These are phyloP conservation scores for Indicator indicator DNA, from an alignment of 2,113 vertebrate genomes.

Conservation along the genomic window DNA sequence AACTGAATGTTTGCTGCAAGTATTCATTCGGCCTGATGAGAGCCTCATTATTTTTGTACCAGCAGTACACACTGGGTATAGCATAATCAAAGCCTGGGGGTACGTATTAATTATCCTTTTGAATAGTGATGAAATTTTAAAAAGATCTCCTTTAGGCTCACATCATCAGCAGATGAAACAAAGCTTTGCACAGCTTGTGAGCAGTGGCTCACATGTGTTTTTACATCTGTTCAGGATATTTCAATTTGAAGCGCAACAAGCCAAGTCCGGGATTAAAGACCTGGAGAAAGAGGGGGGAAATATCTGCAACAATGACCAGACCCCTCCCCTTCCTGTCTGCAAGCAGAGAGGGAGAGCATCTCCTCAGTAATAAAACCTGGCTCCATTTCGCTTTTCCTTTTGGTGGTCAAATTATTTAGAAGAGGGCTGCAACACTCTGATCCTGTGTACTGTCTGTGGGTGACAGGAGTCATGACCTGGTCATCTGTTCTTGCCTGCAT, in stretches of 20 bases:
- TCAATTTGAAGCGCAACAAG: conserved; percentile 95
- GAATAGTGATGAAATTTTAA: conserved; percentile 99
- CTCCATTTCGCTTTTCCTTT: conserved; percentile 6
- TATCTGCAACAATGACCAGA: conserved; percentile 61
- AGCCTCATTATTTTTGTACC: conserved; percentile 95
- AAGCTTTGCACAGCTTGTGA: conserved; percentile 91
- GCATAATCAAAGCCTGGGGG: conserved; percentile 99
- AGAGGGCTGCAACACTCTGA: neutral
- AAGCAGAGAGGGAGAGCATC: rapidly evolving
- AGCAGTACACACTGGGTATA: conserved; percentile 89
- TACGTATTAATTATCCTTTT: conserved; percentile 99
- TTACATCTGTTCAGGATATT: conserved; percentile 99
- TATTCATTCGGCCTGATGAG: conserved; percentile 89
- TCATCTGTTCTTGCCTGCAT: neutral
- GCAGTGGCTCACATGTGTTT: conserved; percentile 93
- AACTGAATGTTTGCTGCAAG: conserved; percentile 89
- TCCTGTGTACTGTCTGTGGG: no score
- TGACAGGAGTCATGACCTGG: neutral
- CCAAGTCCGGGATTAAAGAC: conserved; percentile 90
- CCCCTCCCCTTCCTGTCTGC: conserved; percentile 58
- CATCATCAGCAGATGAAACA: conserved; percentile 97
- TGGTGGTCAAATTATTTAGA: neutral
- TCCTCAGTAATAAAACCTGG: neutral
- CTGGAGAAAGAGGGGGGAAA: conserved; percentile 65
- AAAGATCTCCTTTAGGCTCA: conserved; percentile 97